Conservation (phyloP, 2,113 vertebrate species). For the Phalacrocorax aristotelis region DNA sequence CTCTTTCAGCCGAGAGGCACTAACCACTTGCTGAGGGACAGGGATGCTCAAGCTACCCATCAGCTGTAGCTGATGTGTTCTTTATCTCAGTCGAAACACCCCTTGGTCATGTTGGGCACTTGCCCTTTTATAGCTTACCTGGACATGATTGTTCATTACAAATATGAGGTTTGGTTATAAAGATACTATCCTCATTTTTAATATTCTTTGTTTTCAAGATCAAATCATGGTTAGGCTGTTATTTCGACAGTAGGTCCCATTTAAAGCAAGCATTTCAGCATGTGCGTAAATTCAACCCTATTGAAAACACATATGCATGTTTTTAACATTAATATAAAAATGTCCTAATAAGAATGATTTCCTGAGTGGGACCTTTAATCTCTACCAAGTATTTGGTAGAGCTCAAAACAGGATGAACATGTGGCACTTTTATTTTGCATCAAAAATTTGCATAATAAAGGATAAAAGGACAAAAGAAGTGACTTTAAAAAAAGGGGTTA, state of each 20-base stretch:
- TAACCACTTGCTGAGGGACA: not conserved
- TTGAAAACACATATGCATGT: not conserved
- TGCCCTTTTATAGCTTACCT: not conserved
- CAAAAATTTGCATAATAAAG: conserved; percentile 33
- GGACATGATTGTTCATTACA: not conserved
- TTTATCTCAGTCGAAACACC: not conserved
- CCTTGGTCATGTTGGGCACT: not conserved
- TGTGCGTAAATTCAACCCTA: not conserved
- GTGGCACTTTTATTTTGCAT: conserved; percentile 26
- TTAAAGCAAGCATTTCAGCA: not conserved
- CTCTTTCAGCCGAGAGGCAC: not conserved
- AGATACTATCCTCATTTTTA: not conserved
- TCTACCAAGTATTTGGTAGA: not conserved
- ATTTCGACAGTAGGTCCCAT: not conserved
- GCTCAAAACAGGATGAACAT: conserved; percentile 22
- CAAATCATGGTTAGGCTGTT: not conserved
- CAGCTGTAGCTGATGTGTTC: not conserved
- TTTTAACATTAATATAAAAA: conserved; percentile 22
- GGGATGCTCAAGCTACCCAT: not conserved
- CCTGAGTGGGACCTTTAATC: conserved; percentile 23
- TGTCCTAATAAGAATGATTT: not conserved
- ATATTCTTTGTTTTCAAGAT: not conserved
- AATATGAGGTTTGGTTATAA: not conserved
- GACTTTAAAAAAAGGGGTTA: not conserved
- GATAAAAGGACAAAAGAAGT: not conserved